Conservation (phyloP, 2,797 vertebrate species). For the Carduelis carduelis region DNA sequence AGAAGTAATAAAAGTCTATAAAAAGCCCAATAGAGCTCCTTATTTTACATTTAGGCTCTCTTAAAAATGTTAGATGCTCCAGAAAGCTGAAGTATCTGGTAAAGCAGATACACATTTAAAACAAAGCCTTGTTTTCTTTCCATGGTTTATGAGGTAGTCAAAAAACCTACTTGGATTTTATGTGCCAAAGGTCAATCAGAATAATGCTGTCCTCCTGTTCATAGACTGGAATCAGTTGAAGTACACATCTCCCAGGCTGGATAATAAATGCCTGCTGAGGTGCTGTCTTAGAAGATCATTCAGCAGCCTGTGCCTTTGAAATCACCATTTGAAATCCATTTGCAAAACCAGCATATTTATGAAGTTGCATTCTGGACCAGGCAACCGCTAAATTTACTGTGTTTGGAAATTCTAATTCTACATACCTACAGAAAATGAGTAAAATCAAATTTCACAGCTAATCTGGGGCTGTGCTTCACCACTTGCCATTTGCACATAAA, state of each 20-base stretch:
- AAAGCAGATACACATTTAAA: not conserved
- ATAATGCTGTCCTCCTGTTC: not conserved
- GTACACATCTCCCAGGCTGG: not conserved
- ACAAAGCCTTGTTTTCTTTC: not conserved
- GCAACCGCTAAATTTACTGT: not conserved
- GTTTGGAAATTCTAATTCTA: not conserved
- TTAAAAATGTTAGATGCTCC: not conserved
- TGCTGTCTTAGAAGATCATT: not conserved
- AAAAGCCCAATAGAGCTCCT: not conserved
- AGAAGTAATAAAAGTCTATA: not conserved
- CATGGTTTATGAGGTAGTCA: not conserved
- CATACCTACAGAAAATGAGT: not conserved
- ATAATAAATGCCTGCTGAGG: constrained; percentile 13
- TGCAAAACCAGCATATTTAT: constrained; percentile 22
- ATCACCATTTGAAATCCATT: constrained; percentile 16
- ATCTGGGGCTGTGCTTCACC: not conserved
- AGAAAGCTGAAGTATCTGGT: not conserved
- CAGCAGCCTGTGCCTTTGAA: not conserved
- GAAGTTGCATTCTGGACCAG: not conserved
- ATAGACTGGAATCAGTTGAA: not conserved
- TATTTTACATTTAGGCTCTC: not conserved
- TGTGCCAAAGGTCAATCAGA: constrained; percentile 3
- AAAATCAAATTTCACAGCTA: not conserved
- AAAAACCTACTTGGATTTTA: not conserved
- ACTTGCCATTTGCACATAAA: not conserved